Percentiles rank a stretch among this genome's conserved stretches.
These are phyloP conservation scores for Aphidius ervi DNA, from an alignment of 1,140 invertebrate species.

Conservation along the genomic window DNA sequence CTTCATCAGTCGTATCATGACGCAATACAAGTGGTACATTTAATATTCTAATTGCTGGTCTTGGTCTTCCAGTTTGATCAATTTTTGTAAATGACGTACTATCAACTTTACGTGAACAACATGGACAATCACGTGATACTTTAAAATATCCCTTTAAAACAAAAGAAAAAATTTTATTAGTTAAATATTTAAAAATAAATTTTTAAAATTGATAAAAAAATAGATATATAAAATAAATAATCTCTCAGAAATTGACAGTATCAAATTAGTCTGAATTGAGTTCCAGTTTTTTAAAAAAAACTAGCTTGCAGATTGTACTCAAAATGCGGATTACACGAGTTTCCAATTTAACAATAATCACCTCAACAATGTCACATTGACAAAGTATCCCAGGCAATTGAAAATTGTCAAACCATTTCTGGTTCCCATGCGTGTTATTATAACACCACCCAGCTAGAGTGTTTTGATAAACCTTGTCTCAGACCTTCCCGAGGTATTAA, in stretches of 20 bases:
- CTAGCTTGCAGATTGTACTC: slow-evolving; percentile 50
- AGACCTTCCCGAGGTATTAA: slow-evolving; percentile 51
- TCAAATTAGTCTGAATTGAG: slow-evolving; percentile 55
- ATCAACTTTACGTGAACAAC: slow-evolving; percentile 37
- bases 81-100: slow-evolving; percentile 42
- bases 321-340: slow-evolving; percentile 47
- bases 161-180: not conserved
- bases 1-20: slow-evolving; percentile 53
- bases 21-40: slow-evolving; percentile 58
- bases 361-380: slow-evolving; percentile 38
- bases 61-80: slow-evolving; percentile 41
- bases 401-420: slow-evolving; percentile 47
- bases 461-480: slow-evolving; percentile 45
- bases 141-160: no score
- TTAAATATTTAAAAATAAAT: slow-evolving; percentile 1
- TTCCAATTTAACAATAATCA: slow-evolving; percentile 42
- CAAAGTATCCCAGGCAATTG: slow-evolving; percentile 39
- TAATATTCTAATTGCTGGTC: slow-evolving; percentile 51
- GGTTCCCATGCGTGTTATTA: slow-evolving; percentile 47
- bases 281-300: slow-evolving; percentile 32
- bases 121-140: slow-evolving; percentile 37
- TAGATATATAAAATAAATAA: slow-evolving; percentile 6
- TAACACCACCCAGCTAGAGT: slow-evolving; percentile 46
- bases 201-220: not conserved
- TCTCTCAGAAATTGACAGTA: slow-evolving; percentile 46